These are phyloP conservation scores for Aleiodes testaceus DNA, from an alignment of 2,888 invertebrate species.

Conservation along the genomic window DNA sequence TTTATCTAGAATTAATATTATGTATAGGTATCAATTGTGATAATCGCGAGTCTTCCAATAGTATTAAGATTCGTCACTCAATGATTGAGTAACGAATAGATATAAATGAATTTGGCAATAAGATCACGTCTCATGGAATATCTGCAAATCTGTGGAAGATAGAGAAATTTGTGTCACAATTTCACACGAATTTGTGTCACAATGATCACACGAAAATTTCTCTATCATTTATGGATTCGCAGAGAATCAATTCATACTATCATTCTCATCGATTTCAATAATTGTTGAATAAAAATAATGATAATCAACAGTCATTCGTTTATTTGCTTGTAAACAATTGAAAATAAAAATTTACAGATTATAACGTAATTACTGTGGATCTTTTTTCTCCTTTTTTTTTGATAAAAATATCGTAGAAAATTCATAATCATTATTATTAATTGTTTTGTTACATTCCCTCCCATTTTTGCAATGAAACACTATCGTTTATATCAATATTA, in stretches of 20 bases:
- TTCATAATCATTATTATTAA: background rate
- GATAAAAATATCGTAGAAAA: slow-evolving; percentile 16
- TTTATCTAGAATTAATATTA: background rate
- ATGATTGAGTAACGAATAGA: too few relatives aligned
- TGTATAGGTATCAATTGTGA: slow-evolving; percentile 1
- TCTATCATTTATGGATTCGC: too few relatives aligned
- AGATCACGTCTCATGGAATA: too few relatives aligned
- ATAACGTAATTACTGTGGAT: slow-evolving; percentile 2
- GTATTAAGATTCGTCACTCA: background rate
- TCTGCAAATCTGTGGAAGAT: too few relatives aligned
- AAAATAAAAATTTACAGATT: slow-evolving; percentile 9
- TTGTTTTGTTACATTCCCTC: background rate
- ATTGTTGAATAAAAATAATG: background rate
- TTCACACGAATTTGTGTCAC: too few relatives aligned
- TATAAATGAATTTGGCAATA: too few relatives aligned
- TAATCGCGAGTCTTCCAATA: slow-evolving; percentile 6
- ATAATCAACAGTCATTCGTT: slow-evolving; percentile 11
- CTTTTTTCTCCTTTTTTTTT: background rate
- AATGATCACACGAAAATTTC: too few relatives aligned
- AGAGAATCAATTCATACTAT: too few relatives aligned
- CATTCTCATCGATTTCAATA: background rate
- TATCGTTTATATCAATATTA: background rate
- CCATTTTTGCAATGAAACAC: background rate
- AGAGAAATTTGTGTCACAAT: too few relatives aligned
- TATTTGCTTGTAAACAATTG: slow-evolving; percentile 6